Evolutionary conservation across 2,113 vertebrate species (phyloP), one percentile per base, ranked within the genome.

Genomic region (Pagrus major): DNA sequence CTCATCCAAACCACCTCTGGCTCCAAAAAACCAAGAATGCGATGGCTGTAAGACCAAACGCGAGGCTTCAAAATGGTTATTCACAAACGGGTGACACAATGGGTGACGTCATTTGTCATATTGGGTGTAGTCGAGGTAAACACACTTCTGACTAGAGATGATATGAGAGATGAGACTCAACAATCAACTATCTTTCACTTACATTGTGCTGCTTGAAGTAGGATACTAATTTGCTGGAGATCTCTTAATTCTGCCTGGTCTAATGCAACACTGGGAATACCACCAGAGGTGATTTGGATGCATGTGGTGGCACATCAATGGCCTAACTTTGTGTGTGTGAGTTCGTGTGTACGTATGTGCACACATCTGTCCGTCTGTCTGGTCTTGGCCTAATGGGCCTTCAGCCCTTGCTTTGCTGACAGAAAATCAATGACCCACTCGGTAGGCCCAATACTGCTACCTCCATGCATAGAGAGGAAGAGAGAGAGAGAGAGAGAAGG

Each of bases 341-440:
- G 29, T 67, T 27, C 63, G 58, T 47, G 49, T 23, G 35, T 70
- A n/a, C 60, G 69, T 74, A 15, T 64, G 52, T 49, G 27, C 73
- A 69, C 35, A 46, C 68, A 70, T 88, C 66, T 86, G 88, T 88
- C 84, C 1, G 46, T 90, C 89, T 80, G 76, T 86, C 88, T 77
- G 63, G 55, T 70, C 59, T 68, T 61, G 65, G 84, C 65, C 84
- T 93, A 90, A 92, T 92, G 85, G 90, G 84, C 88, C 83, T 71
- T 86, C 86, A 88, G 85, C 81, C 85, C 83, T 84, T 85, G 78
- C 85, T 86, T 79, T 65, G 76, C 86, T 90, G 92, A 92, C 92
- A 90, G 81, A 63, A 91, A 91, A 93, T 93, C 92, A 87, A 91
- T 92, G 86, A 74, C 60, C 78, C 85, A 68, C 91, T 91, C 71